Evolutionary conservation across 2,113 vertebrate species (phyloP), one percentile per base, ranked within the genome.

Genomic region (Nycticebus coucang): DNA sequence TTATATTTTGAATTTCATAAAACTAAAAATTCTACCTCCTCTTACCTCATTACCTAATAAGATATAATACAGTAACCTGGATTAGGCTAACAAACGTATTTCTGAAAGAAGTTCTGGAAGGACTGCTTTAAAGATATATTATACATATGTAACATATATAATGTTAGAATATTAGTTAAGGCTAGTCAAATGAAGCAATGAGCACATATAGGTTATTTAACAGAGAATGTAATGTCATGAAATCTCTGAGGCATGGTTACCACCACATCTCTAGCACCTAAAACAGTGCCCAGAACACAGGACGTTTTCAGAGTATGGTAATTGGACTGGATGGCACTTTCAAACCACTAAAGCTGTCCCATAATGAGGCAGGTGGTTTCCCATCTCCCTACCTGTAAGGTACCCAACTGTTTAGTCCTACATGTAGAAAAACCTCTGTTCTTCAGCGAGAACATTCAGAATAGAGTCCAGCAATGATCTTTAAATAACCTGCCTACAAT

Each of bases 1-100:
- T 55, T 90, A 86, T 22, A 87, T 77, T 71, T 4, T 64, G 50
- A 78, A 96, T 59, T 93, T 87, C 69, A 91, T n/a, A 90, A 86
- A 84, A n/a, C 41, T 87, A 45, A 66, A 85, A 59, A 57, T 35
- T 3, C 1, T 10, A 77, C 30, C 33, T 80, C 74, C n/a, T 66
- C 30, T 77, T 55, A 57, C 12, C 37, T 50, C 45, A 50, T 50
- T 50, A 50, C 45, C 45, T 50, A 50, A 69, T 35, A 55, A 45
- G 9, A 17, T 87, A 53, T 45, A 72, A 95, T 68, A 64, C 13
- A 92, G 66, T 30, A 60, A 21, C 33, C 66, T 78, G 41, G 28
- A 80, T 19, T 33, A 77, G 50, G 59, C 85, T 59, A 68, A 84
- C 22, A 5, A 41, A 84, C 37, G 9, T n/a, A 18, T 71, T 33